phyloP scores from a whole-genome alignment of 2,888 invertebrate species.

The Epirrita christyi region DNA sequence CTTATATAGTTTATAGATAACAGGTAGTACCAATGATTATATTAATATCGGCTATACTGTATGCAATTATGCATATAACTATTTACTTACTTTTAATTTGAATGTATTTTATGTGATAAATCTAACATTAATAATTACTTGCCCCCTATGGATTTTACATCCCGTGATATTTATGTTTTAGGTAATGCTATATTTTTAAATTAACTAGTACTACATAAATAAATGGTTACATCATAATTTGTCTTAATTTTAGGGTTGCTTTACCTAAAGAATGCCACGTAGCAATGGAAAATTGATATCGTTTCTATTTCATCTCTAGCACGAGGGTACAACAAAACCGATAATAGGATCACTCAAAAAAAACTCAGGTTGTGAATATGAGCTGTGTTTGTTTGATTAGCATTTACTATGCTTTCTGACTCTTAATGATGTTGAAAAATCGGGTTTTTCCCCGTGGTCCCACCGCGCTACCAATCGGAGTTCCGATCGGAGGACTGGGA shows the following conservation, averaged over 20 bases:
- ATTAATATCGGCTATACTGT: neutral
- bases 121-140: conserved; percentile 46
- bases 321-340: too few species aligned
- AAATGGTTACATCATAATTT: conserved; percentile 24
- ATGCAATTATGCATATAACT: neutral
- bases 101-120: conserved; percentile 34
- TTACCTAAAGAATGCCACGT: too few species aligned
- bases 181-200: conserved; percentile 40
- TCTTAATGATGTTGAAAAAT: too few species aligned
- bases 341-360: too few species aligned
- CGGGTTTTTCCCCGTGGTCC: too few species aligned
- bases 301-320: too few species aligned
- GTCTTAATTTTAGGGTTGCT: neutral
- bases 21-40: conserved; percentile 4
- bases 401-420: too few species aligned
- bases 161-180: conserved; percentile 64
- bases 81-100: conserved; percentile 14
- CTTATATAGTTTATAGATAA: conserved; percentile 5
- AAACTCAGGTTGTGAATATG: too few species aligned
- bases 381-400: too few species aligned
- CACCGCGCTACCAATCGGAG: too few species aligned
- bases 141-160: conserved; percentile 62
- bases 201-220: conserved; percentile 52
- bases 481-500: too few species aligned
- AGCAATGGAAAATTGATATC: too few species aligned